Evolutionary conservation across 30 jellyfish, hydroid and myxozoan species (phyloP), one percentile per base, ranked within the genome.

Genomic region (Mastigias papua): DNA sequence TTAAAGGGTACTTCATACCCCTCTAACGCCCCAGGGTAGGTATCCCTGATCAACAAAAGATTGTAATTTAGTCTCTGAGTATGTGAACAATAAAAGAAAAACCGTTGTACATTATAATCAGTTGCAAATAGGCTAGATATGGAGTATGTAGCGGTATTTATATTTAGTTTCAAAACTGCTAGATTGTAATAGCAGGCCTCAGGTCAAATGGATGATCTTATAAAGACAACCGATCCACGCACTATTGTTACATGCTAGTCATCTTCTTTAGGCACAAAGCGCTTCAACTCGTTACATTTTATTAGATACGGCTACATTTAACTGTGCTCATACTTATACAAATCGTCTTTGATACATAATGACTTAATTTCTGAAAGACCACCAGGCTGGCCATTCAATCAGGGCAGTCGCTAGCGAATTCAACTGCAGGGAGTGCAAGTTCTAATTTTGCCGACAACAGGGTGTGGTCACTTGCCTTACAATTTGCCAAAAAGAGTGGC

Each of bases 121-220:
- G 17, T 19, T 2, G 27, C 26, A 54, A 54, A 21, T 6, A 54
- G 6, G 3, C 9, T 11, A 54, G 67, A 25, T 3, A 3, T 6
- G 67, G 17, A 54, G 67, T 5, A 21, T 7, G 25, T 5, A 21
- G 7, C 17, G 17, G 17, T 54, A 25, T 2, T 54, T 25, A 54
- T 11, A 25, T 11, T 54, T 69, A 26, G 80, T 69, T 22, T n/a
- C 80, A 31, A 69, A 69, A 69, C 60, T 69, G 80, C 13, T 26
- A 69, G 54, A 69, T 69, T 26, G 8, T 6, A 26, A 29, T 69
- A 0, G 26, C n/a, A 69, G 77, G 77, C 28, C 37, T 65, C 77
- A 65, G 80, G 80, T 69, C 80, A 69, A 20, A 69, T 31, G 80
- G 80, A 69, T 69, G 80, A 69, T 69, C 80, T 69, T 17, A 31